phyloP scores from a whole-genome alignment of 2,888 invertebrate species.

The Malthinus flaveolus region DNA sequence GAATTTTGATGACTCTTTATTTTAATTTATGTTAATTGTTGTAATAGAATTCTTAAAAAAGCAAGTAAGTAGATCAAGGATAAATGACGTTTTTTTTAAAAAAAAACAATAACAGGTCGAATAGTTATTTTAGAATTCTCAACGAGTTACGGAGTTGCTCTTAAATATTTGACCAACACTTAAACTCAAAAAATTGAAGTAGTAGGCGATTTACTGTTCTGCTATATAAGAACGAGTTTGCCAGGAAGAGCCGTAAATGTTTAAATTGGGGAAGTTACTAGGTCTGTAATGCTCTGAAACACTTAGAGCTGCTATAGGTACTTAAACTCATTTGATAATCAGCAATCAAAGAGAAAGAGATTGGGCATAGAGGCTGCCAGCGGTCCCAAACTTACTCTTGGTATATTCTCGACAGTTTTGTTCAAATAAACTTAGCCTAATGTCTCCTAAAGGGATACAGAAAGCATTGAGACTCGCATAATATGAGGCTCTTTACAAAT shows the following conservation, averaged over 20 bases:
- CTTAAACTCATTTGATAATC: too few species aligned
- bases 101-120: constrained; percentile 13
- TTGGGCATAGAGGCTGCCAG: too few species aligned
- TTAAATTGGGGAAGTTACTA: too few species aligned
- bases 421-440: too few species aligned
- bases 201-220: neutral
- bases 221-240: constrained; percentile 4
- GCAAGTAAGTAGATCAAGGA: constrained; percentile 23
- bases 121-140: constrained; percentile 7
- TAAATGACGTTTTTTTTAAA: constrained; percentile 3
- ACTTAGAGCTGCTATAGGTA: too few species aligned
- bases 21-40: constrained; percentile 23
- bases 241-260: neutral
- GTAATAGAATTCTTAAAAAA: constrained; percentile 6
- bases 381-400: too few species aligned
- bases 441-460: too few species aligned
- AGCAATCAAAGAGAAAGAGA: too few species aligned
- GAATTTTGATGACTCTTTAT: constrained; percentile 12
- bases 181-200: neutral
- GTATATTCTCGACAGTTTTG: too few species aligned
- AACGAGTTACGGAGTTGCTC: constrained; percentile 7
- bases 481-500: too few species aligned
- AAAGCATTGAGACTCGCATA: too few species aligned
- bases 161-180: constrained; percentile 22
- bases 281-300: too few species aligned